phyloP scores from a whole-genome alignment of 1,140 invertebrate species.

The Acyrthosiphon pisum region DNA sequence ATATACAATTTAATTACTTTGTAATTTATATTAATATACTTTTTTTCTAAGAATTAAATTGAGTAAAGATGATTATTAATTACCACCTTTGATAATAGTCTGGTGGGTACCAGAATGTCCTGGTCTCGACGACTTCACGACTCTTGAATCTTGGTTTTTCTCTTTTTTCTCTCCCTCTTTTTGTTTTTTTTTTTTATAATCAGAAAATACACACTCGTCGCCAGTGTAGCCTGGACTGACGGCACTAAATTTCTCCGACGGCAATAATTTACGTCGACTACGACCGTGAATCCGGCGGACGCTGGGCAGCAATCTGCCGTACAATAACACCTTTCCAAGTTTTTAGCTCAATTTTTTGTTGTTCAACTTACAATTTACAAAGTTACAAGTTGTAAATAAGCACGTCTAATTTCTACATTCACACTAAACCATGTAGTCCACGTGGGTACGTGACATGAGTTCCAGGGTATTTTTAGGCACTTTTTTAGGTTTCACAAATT shows the following conservation, averaged over 20 bases:
- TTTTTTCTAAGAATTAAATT: neutral
- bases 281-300: neutral
- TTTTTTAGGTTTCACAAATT: no score
- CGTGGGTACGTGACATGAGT: no score
- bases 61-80: no score
- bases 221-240: neutral
- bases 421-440: no score
- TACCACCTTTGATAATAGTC: constrained; percentile 31
- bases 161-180: neutral
- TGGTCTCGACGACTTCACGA: neutral
- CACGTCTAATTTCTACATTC: no score
- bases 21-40: no score
- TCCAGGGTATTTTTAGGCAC: no score
- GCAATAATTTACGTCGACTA: neutral
- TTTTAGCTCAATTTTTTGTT: neutral
- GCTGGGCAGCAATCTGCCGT: neutral
- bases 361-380: neutral
- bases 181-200: constrained; percentile 20
- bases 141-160: neutral
- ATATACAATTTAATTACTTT: neutral
- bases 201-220: neutral
- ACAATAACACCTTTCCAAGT: neutral
- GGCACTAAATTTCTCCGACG: neutral
- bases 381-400: no score
- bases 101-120: neutral